Base-by-base conservation (phyloP, 1,140 invertebrate species). In the Lepidotrigona ventralis region DNA sequence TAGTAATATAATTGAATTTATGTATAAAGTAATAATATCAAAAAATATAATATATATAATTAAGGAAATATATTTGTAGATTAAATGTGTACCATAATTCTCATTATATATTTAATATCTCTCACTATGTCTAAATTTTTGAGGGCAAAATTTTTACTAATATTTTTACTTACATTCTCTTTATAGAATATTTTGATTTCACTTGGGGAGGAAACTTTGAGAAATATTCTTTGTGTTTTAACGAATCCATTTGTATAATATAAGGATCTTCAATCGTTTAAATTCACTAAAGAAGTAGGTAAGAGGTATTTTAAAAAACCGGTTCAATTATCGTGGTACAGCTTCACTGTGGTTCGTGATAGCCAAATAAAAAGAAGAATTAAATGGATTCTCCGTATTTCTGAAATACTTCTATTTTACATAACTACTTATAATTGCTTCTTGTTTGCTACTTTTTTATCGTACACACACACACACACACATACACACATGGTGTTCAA, bases 281-380 rank as follows among this genome's bases (percentile, higher is more conserved):
- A 72, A 72, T 53, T 72, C n/a, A 19, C 70, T 26, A 26, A 72
- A 39, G 46, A 72, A 33, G n/a, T 72, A 29, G 46, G 70, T 51
- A 72, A 53, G 70, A 53, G 46, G 70, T 72, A 53, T 53, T 72
- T 72, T 72, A 72, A 53, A 72, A 72, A 72, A 72, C 70, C 70
- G 70, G 70, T 72, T 72, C 70, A 72, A 72, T 72, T 72, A 72
- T 53, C 46, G n/a, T 29, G 12, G 19, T 53, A 53, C 11, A 26
- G 17, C 46, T 72, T 54, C 46, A 19, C 23, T 53, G 70, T 53
- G 19, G 46, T 54, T 72, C 19, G n/a, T 19, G 46, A 72, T 72
- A 46, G n/a, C 46, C 46, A 51, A 39, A 53, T 39, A 23, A 72
- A 53, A 53, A 51, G 21, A 54, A 26, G 8, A 72, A 53, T 72